Conservation (phyloP, 92 coral and sea anemone genomes). For the Epizoanthus ramosus region DNA sequence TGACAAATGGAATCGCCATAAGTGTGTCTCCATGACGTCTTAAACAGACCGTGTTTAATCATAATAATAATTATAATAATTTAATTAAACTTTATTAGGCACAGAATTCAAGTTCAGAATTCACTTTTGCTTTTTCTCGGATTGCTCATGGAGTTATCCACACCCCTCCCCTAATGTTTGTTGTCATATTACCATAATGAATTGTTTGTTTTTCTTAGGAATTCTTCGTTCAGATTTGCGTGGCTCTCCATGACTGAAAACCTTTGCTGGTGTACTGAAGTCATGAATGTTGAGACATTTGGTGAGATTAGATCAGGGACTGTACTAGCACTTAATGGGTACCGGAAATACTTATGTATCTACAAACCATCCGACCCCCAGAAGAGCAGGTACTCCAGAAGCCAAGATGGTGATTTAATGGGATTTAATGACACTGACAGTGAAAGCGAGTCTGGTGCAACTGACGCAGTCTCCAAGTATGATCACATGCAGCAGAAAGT, state of each 20-base stretch:
- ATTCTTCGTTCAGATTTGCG: slow-evolving; percentile 70
- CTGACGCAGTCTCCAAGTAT: slow-evolving; percentile 64
- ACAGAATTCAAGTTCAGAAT: no score
- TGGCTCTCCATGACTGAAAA: slow-evolving; percentile 93
- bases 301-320: slow-evolving; percentile 93
- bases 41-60: no score
- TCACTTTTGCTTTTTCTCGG: no score
- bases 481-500: slow-evolving; percentile 73
- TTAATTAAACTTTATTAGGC: no score
- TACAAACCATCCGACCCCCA: slow-evolving; percentile 76
- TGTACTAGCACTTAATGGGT: slow-evolving; percentile 85
- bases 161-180: neutral
- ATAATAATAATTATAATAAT: no score
- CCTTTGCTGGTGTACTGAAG: slow-evolving; percentile 94
- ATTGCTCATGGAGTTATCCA: no score
- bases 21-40: no score
- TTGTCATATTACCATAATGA: neutral
- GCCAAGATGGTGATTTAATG: slow-evolving; percentile 75
- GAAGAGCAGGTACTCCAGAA: slow-evolving; percentile 59
- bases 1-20: no score
- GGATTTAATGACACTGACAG: slow-evolving; percentile 85
- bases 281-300: slow-evolving; percentile 86
- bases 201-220: slow-evolving; percentile 26
- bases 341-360: slow-evolving; percentile 73
- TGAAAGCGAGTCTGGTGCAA: slow-evolving; percentile 43